A percentile compares a stretch with the other conserved stretches of the same genome.
Conservation (phyloP, 2,113 vertebrate species). For the Laticauda laticaudata region DNA sequence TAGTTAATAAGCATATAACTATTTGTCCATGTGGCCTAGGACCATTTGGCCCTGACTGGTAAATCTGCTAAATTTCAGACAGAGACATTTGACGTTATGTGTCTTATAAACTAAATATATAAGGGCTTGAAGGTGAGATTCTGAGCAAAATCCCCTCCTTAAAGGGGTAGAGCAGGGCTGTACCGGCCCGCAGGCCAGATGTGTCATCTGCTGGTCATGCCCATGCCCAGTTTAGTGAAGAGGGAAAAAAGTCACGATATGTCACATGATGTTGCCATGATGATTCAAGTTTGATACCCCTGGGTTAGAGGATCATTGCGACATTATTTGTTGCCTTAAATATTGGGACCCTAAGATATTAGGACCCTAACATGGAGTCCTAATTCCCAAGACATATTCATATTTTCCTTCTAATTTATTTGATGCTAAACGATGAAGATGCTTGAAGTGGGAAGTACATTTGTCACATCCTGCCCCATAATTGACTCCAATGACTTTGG, state of each 20-base stretch:
- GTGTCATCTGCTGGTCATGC: no score
- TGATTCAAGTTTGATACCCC: no score
- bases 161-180: neutral
- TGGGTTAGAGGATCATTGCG: neutral
- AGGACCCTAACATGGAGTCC: neutral
- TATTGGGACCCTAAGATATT: neutral
- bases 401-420: neutral
- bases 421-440: neutral
- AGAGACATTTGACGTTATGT: no score
- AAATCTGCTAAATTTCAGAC: neutral
- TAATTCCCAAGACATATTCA: neutral
- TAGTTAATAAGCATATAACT: neutral
- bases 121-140: neutral
- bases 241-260: no score
- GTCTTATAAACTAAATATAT: neutral
- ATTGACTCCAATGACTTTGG: neutral
- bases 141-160: neutral
- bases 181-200: no score
- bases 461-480: neutral
- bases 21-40: neutral
- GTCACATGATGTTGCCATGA: no score
- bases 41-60: neutral
- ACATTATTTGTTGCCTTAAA: neutral
- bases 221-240: no score
- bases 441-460: neutral